Percentiles rank a stretch among this genome's conserved stretches.
Evolutionary conservation across 2,797 vertebrate genomes (phyloP).

Genomic region (Chelon auratus): DNA sequence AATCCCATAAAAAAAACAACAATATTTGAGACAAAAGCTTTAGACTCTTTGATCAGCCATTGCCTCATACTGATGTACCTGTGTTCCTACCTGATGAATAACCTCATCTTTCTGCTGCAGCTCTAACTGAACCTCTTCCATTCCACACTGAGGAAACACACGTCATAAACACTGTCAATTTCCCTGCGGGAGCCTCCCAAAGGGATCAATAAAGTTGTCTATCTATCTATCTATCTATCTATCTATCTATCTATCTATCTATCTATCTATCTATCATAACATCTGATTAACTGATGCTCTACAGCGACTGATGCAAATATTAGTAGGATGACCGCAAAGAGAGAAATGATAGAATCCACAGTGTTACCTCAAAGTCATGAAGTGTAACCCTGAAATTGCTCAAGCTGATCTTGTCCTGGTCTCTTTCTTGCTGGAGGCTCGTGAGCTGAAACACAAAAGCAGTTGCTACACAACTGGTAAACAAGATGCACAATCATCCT

Average conservation of each 20-base stretch:
- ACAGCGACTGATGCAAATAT: background rate
- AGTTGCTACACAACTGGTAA: background rate
- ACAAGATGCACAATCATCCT: background rate
- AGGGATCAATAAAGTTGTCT: too few species aligned
- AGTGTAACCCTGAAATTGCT: conserved; percentile 33
- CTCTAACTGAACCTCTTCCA: conserved; percentile 61
- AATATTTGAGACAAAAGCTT: conserved; percentile 1
- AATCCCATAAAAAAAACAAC: background rate
- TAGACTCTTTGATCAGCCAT: background rate
- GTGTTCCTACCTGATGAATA: conserved; percentile 62
- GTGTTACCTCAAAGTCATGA: conserved; percentile 58
- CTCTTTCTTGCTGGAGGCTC: conserved; percentile 39
- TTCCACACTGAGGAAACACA: conserved; percentile 51
- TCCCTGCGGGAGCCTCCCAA: too few species aligned
- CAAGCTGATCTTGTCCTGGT: conserved; percentile 47
- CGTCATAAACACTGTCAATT: background rate
- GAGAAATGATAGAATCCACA: background rate
- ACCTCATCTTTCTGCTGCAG: conserved; percentile 62
- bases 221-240: too few species aligned
- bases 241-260: too few species aligned
- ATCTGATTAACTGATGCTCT: background rate
- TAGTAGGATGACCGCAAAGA: background rate
- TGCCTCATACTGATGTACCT: background rate
- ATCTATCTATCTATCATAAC: background rate
- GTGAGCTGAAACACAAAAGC: conserved; percentile 51